Base-by-base conservation (phyloP, 2,797 vertebrate genomes). In the Protosalanx chinensis region DNA sequence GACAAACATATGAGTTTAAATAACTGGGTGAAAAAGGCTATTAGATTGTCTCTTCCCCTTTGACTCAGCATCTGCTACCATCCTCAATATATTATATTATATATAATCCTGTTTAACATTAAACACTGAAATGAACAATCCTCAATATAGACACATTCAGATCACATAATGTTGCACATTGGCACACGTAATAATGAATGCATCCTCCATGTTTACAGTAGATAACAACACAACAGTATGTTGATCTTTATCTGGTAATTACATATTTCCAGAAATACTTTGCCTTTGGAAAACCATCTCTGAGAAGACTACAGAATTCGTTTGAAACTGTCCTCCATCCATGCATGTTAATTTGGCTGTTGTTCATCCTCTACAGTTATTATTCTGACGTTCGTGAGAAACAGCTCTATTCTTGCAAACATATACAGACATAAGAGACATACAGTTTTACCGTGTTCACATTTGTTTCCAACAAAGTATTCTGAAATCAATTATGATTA, bases 221-320 rank as follows among this genome's bases (percentile, higher is more conserved):
- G 67, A 68, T 76, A 77, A 76, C 71, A 65, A 60, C 62, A 75
- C 76, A 56, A 57, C 35, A 64, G 60, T 49, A 80, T 78, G 72
- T 75, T 83, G 78, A 78, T 84, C 70, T 72, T 73, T 86, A 80
- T 83, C 86, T 89, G 79, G 83, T 88, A 87, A 90, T 87, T 88
- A 80, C 79, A 86, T 29, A 88, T 91, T 91, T 87, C 89, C 88
- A 89, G 88, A 88, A 88, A 85, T 88, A 90, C 88, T 3, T 51
- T 61, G 64, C 74, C 78, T 76, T 53, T 67, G 77, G 71, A 81
- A 85, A 86, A 71, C 80, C 66, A 65, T 76, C 71, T 82, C 82
- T 84, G 80, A 81, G 65, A 82, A 75, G 80, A 81, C 79, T 82
- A 75, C 69, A 63, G 60, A 67, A 59, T 78, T 81, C 71, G 60